Evolutionary conservation across 2,888 invertebrate species (phyloP).

Genomic region (Prostheceraeus crozeri): DNA sequence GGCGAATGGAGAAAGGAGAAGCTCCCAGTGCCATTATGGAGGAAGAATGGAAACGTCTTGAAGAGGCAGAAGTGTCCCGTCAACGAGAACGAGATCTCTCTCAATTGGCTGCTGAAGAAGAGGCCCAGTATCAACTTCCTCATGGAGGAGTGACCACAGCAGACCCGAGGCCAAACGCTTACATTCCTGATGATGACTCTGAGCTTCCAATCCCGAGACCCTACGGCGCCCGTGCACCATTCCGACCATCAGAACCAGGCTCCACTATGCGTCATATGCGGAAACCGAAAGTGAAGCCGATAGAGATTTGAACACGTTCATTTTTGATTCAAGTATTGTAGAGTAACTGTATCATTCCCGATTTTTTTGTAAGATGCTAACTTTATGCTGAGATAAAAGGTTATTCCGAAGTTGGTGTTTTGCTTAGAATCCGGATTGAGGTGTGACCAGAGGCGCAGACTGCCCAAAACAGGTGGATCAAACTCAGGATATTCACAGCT

Average conservation of each 20-base stretch:
- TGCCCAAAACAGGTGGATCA: too few species aligned
- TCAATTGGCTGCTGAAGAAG: constrained; percentile 49
- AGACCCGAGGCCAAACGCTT: constrained; percentile 57
- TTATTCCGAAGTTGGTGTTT: too few species aligned
- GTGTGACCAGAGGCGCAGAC: too few species aligned
- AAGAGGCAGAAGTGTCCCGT: constrained; percentile 46
- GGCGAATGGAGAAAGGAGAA: constrained; percentile 56
- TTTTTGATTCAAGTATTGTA: too few species aligned
- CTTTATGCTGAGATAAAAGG: too few species aligned
- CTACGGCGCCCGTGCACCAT: constrained; percentile 56
- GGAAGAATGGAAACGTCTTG: constrained; percentile 48
- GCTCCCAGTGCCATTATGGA: constrained; percentile 52
- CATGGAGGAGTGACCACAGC: constrained; percentile 54
- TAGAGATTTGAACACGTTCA: too few species aligned
- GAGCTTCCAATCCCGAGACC: constrained; percentile 57
- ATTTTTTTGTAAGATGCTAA: too few species aligned
- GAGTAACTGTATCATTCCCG: too few species aligned
- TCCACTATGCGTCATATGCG: constrained; percentile 56
- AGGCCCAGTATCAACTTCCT: constrained; percentile 52
- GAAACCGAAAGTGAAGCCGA: constrained; percentile 56
- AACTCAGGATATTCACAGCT: too few species aligned
- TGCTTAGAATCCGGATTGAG: too few species aligned
- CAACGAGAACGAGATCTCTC: constrained; percentile 45
- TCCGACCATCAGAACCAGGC: constrained; percentile 54
- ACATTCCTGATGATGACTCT: constrained; percentile 55